Conservation (phyloP, 2,797 vertebrate genomes). For the Sebastolobus altivelis region DNA sequence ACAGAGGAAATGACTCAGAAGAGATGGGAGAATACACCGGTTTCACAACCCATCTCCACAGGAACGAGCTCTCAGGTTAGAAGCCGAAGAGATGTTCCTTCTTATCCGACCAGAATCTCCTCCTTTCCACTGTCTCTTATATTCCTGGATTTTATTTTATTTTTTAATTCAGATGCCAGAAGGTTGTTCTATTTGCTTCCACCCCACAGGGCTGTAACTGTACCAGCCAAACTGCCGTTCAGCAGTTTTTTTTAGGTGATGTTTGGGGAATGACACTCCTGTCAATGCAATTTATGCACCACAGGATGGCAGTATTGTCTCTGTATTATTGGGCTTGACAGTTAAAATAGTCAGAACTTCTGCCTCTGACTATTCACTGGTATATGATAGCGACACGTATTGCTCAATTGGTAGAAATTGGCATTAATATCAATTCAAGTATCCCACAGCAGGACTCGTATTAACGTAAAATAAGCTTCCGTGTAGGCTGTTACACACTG, state of each 20-base stretch:
- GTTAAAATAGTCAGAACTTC: not conserved
- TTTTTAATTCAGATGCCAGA: not conserved
- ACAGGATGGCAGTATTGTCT: slow-evolving; percentile 73
- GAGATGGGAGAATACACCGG: slow-evolving; percentile 92
- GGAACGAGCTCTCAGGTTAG: slow-evolving; percentile 87
- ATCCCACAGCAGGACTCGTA: not conserved
- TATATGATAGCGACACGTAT: not conserved
- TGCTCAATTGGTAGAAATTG: not conserved
- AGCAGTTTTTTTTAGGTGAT: not conserved
- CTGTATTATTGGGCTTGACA: not conserved
- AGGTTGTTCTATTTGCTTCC: slow-evolving; percentile 8
- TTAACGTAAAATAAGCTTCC: not conserved
- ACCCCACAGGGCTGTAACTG: slow-evolving; percentile 2
- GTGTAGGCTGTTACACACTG: not conserved
- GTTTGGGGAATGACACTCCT: not conserved
- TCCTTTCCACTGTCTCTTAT: not conserved
- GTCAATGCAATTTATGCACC: slow-evolving; percentile 31
- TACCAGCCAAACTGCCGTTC: not conserved
- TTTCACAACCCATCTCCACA: slow-evolving; percentile 87
- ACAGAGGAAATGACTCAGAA: slow-evolving; percentile 95
- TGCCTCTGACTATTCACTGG: not conserved
- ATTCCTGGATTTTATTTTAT: too few species aligned
- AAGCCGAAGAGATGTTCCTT: not conserved
- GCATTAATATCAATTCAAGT: not conserved
- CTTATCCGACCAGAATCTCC: not conserved